Percentiles rank a stretch among this genome's conserved stretches.
Conservation (phyloP, 2,113 vertebrate genomes). For the Phaethon lepturus region DNA sequence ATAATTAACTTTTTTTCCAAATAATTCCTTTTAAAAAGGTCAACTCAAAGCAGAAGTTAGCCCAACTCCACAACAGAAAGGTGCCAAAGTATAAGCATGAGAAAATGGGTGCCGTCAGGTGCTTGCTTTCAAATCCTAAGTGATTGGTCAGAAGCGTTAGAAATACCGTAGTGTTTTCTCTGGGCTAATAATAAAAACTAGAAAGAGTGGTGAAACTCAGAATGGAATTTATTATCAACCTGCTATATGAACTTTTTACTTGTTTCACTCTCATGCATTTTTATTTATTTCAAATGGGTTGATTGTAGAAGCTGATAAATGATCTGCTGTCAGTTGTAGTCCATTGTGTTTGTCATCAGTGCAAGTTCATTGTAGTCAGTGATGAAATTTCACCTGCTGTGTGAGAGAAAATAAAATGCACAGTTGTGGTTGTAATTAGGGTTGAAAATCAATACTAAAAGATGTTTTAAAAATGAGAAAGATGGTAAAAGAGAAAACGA, state of each 20-base stretch:
- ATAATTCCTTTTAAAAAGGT: not conserved
- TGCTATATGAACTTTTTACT: not conserved
- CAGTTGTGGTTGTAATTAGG: slow-evolving; percentile 52
- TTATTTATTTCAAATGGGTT: slow-evolving; percentile 29
- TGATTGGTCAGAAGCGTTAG: not conserved
- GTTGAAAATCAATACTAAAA: slow-evolving; percentile 60
- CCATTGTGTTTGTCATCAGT: slow-evolving; percentile 47
- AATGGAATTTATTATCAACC: not conserved
- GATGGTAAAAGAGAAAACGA: slow-evolving; percentile 7
- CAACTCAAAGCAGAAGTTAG: not conserved
- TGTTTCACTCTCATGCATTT: not conserved
- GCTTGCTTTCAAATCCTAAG: not conserved
- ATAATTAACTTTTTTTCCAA: too few species aligned
- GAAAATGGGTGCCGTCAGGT: not conserved
- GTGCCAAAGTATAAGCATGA: not conserved
- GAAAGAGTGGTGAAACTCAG: not conserved
- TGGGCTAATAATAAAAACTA: not conserved
- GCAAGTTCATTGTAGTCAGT: slow-evolving; percentile 6
- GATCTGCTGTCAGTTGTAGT: slow-evolving; percentile 23
- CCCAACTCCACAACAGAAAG: not conserved
- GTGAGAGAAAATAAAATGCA: slow-evolving; percentile 58
- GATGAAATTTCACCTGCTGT: slow-evolving; percentile 59
- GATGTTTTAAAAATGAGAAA: slow-evolving; percentile 32
- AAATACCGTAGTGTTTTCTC: rapidly evolving
- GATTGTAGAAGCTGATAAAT: slow-evolving; percentile 20